Conservation (phyloP, 2,113 vertebrate genomes). For the Zosterops japonicus region DNA sequence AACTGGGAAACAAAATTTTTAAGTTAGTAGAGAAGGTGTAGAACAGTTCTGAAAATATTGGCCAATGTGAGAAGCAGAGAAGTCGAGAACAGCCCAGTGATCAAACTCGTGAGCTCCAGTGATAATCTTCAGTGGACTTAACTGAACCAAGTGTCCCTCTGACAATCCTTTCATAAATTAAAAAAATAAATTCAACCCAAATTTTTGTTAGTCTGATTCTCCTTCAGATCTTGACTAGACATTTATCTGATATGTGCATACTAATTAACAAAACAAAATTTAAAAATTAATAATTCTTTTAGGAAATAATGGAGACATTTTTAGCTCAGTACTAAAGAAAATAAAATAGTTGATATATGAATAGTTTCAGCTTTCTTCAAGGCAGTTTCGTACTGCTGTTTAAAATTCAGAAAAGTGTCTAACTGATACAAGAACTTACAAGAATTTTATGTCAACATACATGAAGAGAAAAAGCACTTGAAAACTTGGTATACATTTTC, state of each 20-base stretch:
- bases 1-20: neutral
- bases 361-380: neutral
- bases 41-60: neutral
- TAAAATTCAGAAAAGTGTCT: neutral
- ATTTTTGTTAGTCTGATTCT: neutral
- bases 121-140: neutral
- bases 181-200: neutral
- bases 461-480: neutral
- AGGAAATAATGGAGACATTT: neutral
- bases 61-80: neutral
- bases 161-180: neutral
- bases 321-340: neutral
- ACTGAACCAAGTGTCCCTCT: neutral
- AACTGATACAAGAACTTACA: neutral
- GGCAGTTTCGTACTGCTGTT: neutral
- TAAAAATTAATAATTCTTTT: neutral
- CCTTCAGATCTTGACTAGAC: neutral
- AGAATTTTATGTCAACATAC: neutral
- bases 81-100: accelerated
- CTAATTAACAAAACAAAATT: neutral
- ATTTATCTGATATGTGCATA: neutral
- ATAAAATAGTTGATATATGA: neutral
- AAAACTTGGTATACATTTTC: neutral
- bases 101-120: neutral
- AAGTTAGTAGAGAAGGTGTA: neutral